These are phyloP conservation scores for Nomada ruficornis DNA, from an alignment of 2,888 invertebrate genomes.

Conservation along the genomic window DNA sequence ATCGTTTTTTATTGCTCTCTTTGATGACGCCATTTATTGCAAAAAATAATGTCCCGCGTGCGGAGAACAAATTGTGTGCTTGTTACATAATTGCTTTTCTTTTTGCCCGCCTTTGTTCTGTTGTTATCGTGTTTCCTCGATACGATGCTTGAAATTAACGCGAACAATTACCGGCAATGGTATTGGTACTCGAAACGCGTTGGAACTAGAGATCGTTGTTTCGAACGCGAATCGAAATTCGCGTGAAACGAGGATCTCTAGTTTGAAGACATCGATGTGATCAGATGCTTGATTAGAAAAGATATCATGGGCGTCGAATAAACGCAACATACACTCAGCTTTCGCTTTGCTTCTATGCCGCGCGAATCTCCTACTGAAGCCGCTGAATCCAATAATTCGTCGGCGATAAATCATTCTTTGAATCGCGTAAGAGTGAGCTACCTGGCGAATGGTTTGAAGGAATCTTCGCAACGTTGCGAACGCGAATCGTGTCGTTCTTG, in stretches of 20 bases:
- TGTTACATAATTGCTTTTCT: not conserved
- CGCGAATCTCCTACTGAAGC: not conserved
- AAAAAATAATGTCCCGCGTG: not conserved
- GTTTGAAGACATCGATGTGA: not conserved
- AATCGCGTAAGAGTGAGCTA: not conserved
- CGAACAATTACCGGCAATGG: not conserved
- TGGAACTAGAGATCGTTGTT: not conserved
- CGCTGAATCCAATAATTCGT: not conserved
- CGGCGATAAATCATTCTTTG: not conserved
- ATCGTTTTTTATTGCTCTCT: too few species aligned
- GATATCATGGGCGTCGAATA: conserved; percentile 1
- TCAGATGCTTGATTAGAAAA: not conserved
- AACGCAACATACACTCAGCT: conserved; percentile 20
- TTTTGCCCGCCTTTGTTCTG: conserved; percentile 11
- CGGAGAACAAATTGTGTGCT: not conserved
- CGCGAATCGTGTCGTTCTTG: too few species aligned
- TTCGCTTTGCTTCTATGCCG: conserved; percentile 41
- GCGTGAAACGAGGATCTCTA: not conserved
- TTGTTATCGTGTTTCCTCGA: conserved; percentile 3
- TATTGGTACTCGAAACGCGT: not conserved
- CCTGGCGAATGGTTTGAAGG: not conserved
- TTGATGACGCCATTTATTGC: not conserved
- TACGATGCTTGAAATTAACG: conserved; percentile 23
- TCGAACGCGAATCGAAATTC: not conserved
- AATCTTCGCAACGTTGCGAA: not conserved